These are phyloP conservation scores for Tanytarsus gracilentus DNA, from an alignment of 2,888 invertebrate genomes.

Conservation along the genomic window DNA sequence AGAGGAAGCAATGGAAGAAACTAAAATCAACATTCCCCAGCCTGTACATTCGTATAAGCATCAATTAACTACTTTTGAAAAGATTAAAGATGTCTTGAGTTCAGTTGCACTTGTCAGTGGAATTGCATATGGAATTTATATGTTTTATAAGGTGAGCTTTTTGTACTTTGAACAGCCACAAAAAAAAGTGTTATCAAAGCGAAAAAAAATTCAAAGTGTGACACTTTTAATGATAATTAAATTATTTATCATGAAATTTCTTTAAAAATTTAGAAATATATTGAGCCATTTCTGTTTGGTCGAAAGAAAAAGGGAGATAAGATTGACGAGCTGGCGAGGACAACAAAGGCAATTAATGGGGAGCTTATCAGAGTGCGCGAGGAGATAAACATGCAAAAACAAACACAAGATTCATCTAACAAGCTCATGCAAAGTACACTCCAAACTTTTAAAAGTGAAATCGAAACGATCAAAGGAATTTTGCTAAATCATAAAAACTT, in stretches of 20 bases:
- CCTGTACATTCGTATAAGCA: slow-evolving; percentile 29
- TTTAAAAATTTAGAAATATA: slow-evolving; percentile 47
- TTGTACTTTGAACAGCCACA: background rate
- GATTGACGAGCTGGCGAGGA: slow-evolving; percentile 57
- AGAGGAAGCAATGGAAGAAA: background rate
- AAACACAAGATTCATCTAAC: slow-evolving; percentile 39
- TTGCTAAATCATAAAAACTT: slow-evolving; percentile 71
- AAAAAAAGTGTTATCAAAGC: background rate
- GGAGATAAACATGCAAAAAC: slow-evolving; percentile 44
- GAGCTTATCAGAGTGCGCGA: slow-evolving; percentile 57
- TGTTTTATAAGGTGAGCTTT: slow-evolving; percentile 64
- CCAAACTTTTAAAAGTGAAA: slow-evolving; percentile 56
- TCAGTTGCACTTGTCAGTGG: slow-evolving; percentile 67
- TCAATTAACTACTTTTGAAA: slow-evolving; percentile 44
- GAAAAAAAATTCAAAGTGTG: slow-evolving; percentile 23
- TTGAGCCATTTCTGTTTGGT: slow-evolving; percentile 60
- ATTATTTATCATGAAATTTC: slow-evolving; percentile 16
- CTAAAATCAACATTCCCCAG: background rate
- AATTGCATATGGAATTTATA: slow-evolving; percentile 66
- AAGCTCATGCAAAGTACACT: slow-evolving; percentile 49
- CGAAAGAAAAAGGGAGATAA: slow-evolving; percentile 55
- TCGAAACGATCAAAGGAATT: slow-evolving; percentile 64
- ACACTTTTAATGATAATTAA: too few species aligned
- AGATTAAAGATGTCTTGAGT: slow-evolving; percentile 59
- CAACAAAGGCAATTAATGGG: slow-evolving; percentile 35